Conservation (phyloP, 2,797 vertebrate genomes). For the Amblyraja radiata region DNA sequence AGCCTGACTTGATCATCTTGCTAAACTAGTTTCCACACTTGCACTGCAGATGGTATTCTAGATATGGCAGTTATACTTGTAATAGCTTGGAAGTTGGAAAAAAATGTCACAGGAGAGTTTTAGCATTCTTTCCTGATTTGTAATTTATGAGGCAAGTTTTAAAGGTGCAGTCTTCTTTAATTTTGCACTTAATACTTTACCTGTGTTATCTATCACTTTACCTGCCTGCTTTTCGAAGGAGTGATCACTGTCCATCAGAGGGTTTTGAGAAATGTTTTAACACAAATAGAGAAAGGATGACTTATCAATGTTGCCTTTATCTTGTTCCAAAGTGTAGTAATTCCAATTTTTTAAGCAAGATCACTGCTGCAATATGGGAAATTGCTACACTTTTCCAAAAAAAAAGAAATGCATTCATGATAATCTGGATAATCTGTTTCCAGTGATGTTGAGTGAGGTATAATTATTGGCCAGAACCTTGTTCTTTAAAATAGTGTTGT, state of each 20-base stretch:
- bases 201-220: not conserved
- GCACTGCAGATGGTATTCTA: slow-evolving; percentile 21
- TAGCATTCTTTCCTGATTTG: not conserved
- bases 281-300: not conserved
- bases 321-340: too few species aligned
- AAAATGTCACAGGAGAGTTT: not conserved
- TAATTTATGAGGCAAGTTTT: not conserved
- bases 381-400: too few species aligned
- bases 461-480: too few species aligned
- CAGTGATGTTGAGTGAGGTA: too few species aligned
- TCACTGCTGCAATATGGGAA: too few species aligned
- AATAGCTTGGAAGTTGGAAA: slow-evolving; percentile 2
- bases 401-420: too few species aligned
- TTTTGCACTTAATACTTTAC: not conserved
- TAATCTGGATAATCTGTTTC: too few species aligned
- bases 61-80: not conserved
- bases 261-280: not conserved
- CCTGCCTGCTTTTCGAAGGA: not conserved
- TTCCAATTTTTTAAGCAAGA: too few species aligned
- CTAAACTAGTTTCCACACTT: slow-evolving; percentile 1
- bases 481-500: too few species aligned
- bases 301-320: too few species aligned
- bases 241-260: not conserved
- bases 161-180: not conserved
- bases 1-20: slow-evolving; percentile 14